Percentiles rank a stretch among this genome's conserved stretches.
These are phyloP conservation scores for Chauna torquata DNA, from an alignment of 2,113 vertebrate genomes.

Conservation along the genomic window DNA sequence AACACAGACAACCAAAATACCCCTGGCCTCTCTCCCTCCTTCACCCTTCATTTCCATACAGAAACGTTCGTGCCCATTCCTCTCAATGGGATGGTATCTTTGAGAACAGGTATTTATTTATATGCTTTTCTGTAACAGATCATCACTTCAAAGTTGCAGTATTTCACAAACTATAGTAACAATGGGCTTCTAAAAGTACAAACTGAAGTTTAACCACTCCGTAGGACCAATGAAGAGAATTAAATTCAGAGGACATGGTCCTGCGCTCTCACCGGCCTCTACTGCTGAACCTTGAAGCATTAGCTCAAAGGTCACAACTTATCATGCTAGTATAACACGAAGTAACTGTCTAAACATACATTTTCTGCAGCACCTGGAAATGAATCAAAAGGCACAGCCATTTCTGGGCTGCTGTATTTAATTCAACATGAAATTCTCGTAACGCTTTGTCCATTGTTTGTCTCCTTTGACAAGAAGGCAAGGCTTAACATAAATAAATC, in stretches of 20 bases:
- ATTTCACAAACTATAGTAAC: background rate
- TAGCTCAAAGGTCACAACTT: background rate
- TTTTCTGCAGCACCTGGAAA: constrained; percentile 41
- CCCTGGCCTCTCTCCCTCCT: background rate
- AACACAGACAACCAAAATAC: background rate
- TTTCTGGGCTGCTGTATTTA: constrained; percentile 3
- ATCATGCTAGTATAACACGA: background rate
- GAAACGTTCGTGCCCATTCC: background rate
- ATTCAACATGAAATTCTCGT: background rate
- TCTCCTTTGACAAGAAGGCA: constrained; percentile 29
- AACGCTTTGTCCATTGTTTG: background rate
- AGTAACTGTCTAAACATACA: background rate
- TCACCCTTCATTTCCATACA: background rate
- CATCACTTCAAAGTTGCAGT: background rate
- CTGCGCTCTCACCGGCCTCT: background rate
- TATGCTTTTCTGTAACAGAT: background rate
- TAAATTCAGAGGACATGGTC: constrained; percentile 4
- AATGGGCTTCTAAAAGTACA: background rate
- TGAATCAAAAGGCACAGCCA: constrained; percentile 18
- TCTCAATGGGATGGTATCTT: background rate
- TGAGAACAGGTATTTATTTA: constrained; percentile 19
- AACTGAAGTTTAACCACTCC: constrained; percentile 7
- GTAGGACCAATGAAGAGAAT: constrained; percentile 3
- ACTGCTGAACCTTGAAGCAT: background rate
- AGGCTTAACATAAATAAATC: constrained; percentile 24